Base-by-base conservation (phyloP, 2,888 invertebrate genomes). In the Galerucella pusilla region DNA sequence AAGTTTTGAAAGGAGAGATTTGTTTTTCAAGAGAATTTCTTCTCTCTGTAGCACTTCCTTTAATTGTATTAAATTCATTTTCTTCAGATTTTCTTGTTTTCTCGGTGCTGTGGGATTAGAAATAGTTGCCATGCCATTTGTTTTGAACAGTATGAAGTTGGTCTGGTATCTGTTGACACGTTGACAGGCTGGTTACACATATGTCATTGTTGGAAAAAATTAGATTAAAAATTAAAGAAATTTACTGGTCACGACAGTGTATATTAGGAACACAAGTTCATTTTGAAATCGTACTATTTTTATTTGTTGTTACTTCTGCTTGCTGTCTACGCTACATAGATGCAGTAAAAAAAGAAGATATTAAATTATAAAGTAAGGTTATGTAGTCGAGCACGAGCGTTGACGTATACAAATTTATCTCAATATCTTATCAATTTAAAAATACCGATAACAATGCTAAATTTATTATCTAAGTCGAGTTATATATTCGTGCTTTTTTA, bases 401-500 rank as follows among this genome's bases (percentile, higher is more conserved):
- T 46, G 76, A 75, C 74, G 75, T 77, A 77, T 54, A 54, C 75
- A 75, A 25, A 68, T 11, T 52, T 46, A 42, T 68, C 64, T 65
- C 42, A 42, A 61, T 74, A 63, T 76, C 67, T 75, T 78, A 76
- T 76, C 75, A 59, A 20, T 71, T 60, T 42, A 67, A 79, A 42
- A 77, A 71, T 72, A 61, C 46, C 72, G 84, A 85, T 85, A 85
- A 86, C 80, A 78, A 88, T 87, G 87, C 80, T 84, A 75, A 83
- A 83, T 71, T 80, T 85, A 77, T 80, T 86, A 79, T 85, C 83
- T 81, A 85, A 82, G 79, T 82, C 83, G 75, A 83, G 86, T 81
- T 87, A 86, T 82, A 83, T 85, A 71, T 83, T 86, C 77, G 84
- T 83, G 57, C 81, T 84, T 75, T 80, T 86, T 72, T 88, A 87